Evolutionary conservation across 2,797 vertebrate genomes (phyloP), one percentile per base, ranked within the genome.

Genomic region (Sebastes vulpes): DNA sequence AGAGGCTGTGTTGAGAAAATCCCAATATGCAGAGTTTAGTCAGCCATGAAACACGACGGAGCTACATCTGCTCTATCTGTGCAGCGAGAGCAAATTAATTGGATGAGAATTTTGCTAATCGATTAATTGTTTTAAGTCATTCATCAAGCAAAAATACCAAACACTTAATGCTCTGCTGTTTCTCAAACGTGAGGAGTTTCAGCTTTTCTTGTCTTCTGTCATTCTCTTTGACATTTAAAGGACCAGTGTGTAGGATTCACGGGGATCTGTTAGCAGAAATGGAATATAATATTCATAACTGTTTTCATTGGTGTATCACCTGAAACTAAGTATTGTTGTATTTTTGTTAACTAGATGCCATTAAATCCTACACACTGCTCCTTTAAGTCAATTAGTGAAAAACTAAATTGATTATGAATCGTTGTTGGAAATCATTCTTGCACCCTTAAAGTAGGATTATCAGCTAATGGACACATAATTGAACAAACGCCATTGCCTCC

Each of bases 1-100:
- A 60, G 74, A 72, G 61, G 52, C 48, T 0, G 16, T 60, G 54
- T 82, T 42, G 75, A 84, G 35, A 80, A 85, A 81, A 83, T 81
- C 71, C 64, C 46, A 75, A 64, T 80, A 79, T 75, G 60, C 65
- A 57, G 65, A 38, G 58, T 65, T 76, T 18, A 76, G 68, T 64
- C 77, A 76, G 75, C 68, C 42, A 2, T 83, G 81, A 86, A 82
- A 63, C 56, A 71, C 53, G 77, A 57, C 38, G 26, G 54, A 32
- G 25, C 12, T 26, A 29, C 42, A 10, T 71, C 57, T 60, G 35
- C 77, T 65, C 31, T 29, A 12, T 69, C 70, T 48, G 42, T 25
- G 31, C 64, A 46, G 69, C 75, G 26, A 23, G 32, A 14, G 25
- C 32, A 54, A 71, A 88, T 73, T 23, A 72, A 65, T 25, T 21